These are phyloP conservation scores for Nanorana parkeri DNA, from an alignment of 2,113 vertebrate genomes.

Conservation along the genomic window DNA sequence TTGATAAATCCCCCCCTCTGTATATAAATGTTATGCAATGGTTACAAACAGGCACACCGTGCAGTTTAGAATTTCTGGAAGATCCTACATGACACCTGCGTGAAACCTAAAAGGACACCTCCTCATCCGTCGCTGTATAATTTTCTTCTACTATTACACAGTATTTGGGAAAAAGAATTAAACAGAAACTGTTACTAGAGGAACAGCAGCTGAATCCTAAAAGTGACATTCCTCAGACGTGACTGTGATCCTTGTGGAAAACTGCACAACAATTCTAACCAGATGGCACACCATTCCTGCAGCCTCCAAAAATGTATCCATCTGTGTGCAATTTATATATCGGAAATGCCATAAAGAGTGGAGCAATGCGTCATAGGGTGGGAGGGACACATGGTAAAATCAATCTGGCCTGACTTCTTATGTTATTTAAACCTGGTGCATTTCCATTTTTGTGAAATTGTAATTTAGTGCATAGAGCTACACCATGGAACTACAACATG, in stretches of 20 bases:
- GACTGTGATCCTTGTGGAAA: slow-evolving; percentile 15
- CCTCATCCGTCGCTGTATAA: neutral
- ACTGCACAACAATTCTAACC: slow-evolving; percentile 23
- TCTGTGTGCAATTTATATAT: slow-evolving; percentile 35
- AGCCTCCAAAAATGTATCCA: slow-evolving; percentile 6
- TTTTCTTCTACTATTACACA: slow-evolving; percentile 26
- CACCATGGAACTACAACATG: too few species aligned
- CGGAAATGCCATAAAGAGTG: slow-evolving; percentile 16
- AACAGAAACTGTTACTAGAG: slow-evolving; percentile 14
- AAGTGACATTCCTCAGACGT: slow-evolving; percentile 26
- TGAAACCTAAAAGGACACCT: slow-evolving; percentile 7
- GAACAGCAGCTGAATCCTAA: neutral
- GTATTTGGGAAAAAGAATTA: slow-evolving; percentile 6
- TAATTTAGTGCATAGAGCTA: too few species aligned
- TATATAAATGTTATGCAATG: too few species aligned
- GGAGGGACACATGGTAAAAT: slow-evolving; percentile 4
- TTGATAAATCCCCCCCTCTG: too few species aligned
- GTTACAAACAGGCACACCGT: too few species aligned
- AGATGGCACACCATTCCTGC: slow-evolving; percentile 25
- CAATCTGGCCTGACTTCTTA: neutral
- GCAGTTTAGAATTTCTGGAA: neutral
- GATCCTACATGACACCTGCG: slow-evolving; percentile 9
- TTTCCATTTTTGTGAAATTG: too few species aligned
- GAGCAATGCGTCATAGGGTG: slow-evolving; percentile 7
- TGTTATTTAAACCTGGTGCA: neutral